A percentile compares a stretch with the other conserved stretches of the same genome.
These are phyloP conservation scores for Limnephilus rhombicus DNA, from an alignment of 2,888 invertebrate species.

Conservation along the genomic window DNA sequence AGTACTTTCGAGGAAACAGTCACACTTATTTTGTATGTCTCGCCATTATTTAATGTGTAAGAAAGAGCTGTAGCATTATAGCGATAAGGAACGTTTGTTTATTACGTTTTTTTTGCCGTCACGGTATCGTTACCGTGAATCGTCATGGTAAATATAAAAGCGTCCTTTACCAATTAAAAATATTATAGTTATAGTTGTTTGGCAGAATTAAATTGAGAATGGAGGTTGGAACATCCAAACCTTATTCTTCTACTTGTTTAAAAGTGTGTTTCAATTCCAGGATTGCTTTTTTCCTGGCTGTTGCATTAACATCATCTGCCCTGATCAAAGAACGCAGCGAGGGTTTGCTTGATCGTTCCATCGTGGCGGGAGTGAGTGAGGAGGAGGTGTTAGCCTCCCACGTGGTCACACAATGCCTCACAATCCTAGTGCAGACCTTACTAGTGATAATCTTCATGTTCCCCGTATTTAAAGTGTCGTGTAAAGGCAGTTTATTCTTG, in stretches of 20 bases:
- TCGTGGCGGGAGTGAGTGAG: constrained; percentile 95
- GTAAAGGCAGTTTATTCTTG: constrained; percentile 90
- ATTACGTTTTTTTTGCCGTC: too few species aligned
- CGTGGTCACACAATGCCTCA: constrained; percentile 95
- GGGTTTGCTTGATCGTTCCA: constrained; percentile 93
- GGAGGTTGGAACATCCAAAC: too few species aligned
- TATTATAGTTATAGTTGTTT: too few species aligned
- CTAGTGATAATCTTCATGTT: constrained; percentile 95
- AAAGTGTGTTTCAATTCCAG: constrained; percentile 75
- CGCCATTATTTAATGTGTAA: too few species aligned
- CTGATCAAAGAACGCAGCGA: constrained; percentile 94
- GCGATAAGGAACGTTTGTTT: too few species aligned
- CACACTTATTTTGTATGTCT: too few species aligned
- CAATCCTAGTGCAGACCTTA: constrained; percentile 95
- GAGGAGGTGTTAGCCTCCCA: constrained; percentile 95
- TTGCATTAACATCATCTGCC: constrained; percentile 94
- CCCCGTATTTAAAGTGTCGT: constrained; percentile 92
- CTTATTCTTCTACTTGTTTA: not conserved
- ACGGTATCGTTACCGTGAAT: too few species aligned
- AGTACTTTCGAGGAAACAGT: too few species aligned
- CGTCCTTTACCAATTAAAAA: too few species aligned
- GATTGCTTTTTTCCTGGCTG: constrained; percentile 97
- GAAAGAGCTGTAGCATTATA: too few species aligned
- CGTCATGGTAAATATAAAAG: too few species aligned
- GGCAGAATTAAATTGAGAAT: too few species aligned